phyloP scores from a whole-genome alignment of 1,140 invertebrate genomes.

The Helicoverpa zea region DNA sequence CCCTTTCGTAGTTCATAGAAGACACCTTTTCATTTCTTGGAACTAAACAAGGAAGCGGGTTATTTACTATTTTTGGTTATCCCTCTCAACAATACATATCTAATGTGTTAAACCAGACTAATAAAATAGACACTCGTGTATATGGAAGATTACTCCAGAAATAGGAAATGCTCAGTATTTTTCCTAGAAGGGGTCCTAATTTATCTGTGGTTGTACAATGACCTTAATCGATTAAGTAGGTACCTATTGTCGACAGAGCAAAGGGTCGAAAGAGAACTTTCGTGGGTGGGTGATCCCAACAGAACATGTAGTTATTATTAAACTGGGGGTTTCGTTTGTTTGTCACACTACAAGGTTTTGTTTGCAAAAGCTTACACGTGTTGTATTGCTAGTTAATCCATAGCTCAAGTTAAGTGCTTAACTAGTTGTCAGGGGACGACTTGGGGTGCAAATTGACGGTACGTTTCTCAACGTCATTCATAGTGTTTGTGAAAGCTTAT shows the following conservation, averaged over 20 bases:
- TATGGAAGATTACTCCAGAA: too few species aligned
- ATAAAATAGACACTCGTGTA: too few species aligned
- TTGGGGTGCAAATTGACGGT: constrained; percentile 21
- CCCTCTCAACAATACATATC: too few species aligned
- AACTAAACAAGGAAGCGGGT: too few species aligned
- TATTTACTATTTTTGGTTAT: too few species aligned
- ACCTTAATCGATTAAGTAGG: constrained; percentile 42
- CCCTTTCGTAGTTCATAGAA: too few species aligned
- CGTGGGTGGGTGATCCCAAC: background rate
- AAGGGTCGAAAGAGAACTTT: constrained; percentile 18
- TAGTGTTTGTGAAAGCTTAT: constrained; percentile 28
- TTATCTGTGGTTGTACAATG: constrained; percentile 22
- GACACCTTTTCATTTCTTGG: too few species aligned
- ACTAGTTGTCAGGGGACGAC: constrained; percentile 27
- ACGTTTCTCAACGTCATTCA: constrained; percentile 11
- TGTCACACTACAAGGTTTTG: constrained; percentile 25
- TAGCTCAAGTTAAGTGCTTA: constrained; percentile 31
- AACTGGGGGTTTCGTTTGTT: constrained; percentile 22
- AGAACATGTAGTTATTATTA: constrained; percentile 25
- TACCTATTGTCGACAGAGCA: constrained; percentile 21
- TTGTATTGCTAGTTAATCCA: constrained; percentile 36
- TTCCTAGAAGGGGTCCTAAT: constrained; percentile 6
- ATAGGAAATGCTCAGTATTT: background rate
- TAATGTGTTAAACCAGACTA: too few species aligned
- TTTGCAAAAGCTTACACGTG: constrained; percentile 34